These are phyloP conservation scores for Cassiopea andromeda DNA, from an alignment of 30 jellyfish, hydroid and myxozoan genomes.

Conservation along the genomic window DNA sequence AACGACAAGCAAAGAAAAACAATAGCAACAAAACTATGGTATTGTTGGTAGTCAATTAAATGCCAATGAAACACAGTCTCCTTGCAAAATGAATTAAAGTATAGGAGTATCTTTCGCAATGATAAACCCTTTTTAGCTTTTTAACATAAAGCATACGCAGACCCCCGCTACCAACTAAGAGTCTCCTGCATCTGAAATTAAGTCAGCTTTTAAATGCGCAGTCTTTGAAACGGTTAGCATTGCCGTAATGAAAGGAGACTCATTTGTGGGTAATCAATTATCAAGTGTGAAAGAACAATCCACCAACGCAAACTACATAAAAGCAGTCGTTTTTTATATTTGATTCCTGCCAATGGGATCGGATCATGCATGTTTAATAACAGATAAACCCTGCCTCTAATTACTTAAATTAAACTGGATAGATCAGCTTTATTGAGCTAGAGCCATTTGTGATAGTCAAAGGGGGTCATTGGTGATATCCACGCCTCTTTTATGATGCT, in stretches of 20 bases:
- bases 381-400: neutral
- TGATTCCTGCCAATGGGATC: neutral
- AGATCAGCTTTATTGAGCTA: too few species aligned
- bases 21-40: too few species aligned
- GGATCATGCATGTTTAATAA: neutral
- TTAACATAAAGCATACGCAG: neutral
- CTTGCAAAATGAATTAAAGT: neutral
- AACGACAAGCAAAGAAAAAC: too few species aligned
- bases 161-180: neutral
- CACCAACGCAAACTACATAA: neutral
- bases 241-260: neutral
- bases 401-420: too few species aligned
- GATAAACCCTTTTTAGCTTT: neutral
- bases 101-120: neutral
- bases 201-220: neutral
- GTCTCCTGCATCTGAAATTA: neutral
- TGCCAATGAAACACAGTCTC: too few species aligned
- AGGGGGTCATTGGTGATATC: too few species aligned
- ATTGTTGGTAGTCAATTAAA: too few species aligned
- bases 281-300: neutral
- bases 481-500: too few species aligned
- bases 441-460: too few species aligned
- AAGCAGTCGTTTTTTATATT: neutral
- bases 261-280: neutral
- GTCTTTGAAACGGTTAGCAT: neutral